Evolutionary conservation across 2,797 vertebrate species (phyloP), one percentile per base, ranked within the genome.

Genomic region (Sphenopsis melanotis): DNA sequence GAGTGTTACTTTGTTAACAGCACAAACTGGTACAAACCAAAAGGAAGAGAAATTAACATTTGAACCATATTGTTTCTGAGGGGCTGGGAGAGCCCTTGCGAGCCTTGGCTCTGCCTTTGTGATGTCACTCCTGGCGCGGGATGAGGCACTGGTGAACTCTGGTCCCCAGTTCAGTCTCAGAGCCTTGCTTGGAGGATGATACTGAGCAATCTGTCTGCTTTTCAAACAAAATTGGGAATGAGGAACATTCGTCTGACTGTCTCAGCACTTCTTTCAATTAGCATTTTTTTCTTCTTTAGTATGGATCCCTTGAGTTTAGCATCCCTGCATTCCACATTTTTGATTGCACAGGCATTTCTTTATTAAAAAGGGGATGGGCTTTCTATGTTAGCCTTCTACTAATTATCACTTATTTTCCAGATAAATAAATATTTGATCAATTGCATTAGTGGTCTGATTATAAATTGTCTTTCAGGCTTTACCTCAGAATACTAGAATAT

Each of bases 21-120:
- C 94, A 83, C 83, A 89, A 93, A 95, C 95, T 83, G 96, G 94
- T 96, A 95, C 93, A 69, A 97, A 94, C 88, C 86, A 96, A 97
- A 90, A 96, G 95, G 97, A 97, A 97, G 90, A 94, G 95, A 96
- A 96, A 97, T 96, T 94, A 94, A 95, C 96, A 88, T 90, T 93
- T 90, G 97, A 97, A 98, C 93, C 94, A 30, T 78, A 88, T 87
- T 96, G 94, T 97, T 96, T 85, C 72, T 77, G 85, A 89, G 94
- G 84, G 94, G 80, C 80, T 94, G 95, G 81, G 89, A 89, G 57
- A 77, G 71, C 76, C 57, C 90, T 53, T 20, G 83, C 16, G 7
- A 90, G 89, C 49, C 72, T 70, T 47, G 89, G 80, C 81, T 72
- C 50, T 87, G 66, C 86, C 44, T 68, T 44, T 19, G 34, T 79